Evolutionary conservation across 2,113 vertebrate species (phyloP).

Genomic region (Egretta garzetta): DNA sequence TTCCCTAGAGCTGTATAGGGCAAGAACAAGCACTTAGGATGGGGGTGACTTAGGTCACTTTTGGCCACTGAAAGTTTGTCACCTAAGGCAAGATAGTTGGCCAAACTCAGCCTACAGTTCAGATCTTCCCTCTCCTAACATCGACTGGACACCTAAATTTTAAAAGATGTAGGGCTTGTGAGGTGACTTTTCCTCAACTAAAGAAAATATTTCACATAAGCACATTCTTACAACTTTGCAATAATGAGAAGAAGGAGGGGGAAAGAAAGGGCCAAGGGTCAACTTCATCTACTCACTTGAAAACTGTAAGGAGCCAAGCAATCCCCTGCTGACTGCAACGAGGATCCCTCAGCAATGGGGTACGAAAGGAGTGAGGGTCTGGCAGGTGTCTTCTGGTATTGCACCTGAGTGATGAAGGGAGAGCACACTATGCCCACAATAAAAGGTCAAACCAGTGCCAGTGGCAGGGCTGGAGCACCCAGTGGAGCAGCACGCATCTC

Average conservation of each 20-base stretch:
- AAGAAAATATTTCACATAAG: neutral
- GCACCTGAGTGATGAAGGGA: neutral
- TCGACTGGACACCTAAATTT: neutral
- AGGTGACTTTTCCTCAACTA: neutral
- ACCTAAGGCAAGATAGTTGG: neutral
- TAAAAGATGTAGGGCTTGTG: neutral
- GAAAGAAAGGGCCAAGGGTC: neutral
- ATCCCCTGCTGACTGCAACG: neutral
- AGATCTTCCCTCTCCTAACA: neutral
- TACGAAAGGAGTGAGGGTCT: neutral
- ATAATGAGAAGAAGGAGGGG: neutral
- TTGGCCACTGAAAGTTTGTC: neutral
- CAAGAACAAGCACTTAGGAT: neutral
- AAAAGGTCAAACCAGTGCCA: neutral
- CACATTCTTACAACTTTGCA: neutral
- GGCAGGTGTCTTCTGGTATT: neutral
- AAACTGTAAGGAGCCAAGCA: neutral
- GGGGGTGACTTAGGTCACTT: neutral
- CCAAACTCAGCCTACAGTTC: neutral
- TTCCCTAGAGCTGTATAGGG: neutral
- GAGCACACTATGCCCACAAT: fast-evolving
- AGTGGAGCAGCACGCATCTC: neutral
- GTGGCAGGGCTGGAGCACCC: neutral
- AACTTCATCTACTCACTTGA: neutral
- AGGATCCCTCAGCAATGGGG: neutral